Evolutionary conservation across 2,888 invertebrate species (phyloP).

Genomic region (Biston stratarius): DNA sequence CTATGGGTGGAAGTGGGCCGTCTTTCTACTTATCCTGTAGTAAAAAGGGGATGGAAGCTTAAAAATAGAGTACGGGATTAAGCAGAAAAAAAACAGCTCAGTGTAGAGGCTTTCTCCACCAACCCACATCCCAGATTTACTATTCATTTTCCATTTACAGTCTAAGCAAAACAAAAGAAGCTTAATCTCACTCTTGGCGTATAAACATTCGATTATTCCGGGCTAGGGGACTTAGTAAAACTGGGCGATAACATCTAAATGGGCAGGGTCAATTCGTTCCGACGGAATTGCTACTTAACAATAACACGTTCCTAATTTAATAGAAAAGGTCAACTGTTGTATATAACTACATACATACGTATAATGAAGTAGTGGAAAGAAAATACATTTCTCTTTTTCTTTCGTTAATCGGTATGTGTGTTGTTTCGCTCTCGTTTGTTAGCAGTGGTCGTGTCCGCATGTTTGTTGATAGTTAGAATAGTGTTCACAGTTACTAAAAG

Average conservation of each 20-base stretch:
- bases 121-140: slow-evolving; percentile 2
- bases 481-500: too few species aligned
- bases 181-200: slow-evolving; percentile 34
- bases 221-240: slow-evolving; percentile 43
- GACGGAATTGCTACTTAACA: slow-evolving; percentile 55
- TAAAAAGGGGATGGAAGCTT: too few species aligned
- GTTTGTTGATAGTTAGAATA: too few species aligned
- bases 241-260: slow-evolving; percentile 49
- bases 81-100: too few species aligned
- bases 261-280: slow-evolving; percentile 51
- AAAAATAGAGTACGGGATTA: too few species aligned
- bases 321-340: slow-evolving; percentile 58
- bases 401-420: too few species aligned
- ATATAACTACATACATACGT: not conserved
- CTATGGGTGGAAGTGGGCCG: too few species aligned
- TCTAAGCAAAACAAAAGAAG: slow-evolving; percentile 24
- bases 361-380: not conserved
- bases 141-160: slow-evolving; percentile 14
- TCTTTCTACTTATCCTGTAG: too few species aligned
- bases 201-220: slow-evolving; percentile 50
- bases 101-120: too few species aligned
- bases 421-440: too few species aligned
- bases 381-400: not conserved
- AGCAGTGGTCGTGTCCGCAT: too few species aligned
- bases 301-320: slow-evolving; percentile 55